These are phyloP conservation scores for Emydocephalus ijimae DNA, from an alignment of 2,113 vertebrate species.

Conservation along the genomic window DNA sequence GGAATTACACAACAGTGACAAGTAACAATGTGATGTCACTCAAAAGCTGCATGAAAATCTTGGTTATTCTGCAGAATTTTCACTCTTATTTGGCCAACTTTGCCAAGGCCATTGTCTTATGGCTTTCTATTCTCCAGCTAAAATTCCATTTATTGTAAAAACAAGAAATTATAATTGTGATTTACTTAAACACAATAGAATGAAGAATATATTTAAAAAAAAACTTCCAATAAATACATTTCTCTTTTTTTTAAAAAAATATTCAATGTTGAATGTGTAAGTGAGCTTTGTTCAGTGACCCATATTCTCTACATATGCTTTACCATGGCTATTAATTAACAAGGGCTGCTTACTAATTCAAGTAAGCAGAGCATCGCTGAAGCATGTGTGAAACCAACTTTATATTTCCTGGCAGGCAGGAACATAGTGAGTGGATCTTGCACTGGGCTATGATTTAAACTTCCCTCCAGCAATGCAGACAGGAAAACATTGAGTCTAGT, in stretches of 20 bases:
- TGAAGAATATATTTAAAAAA: background rate
- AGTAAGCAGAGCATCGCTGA: background rate
- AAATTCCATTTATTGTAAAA: background rate
- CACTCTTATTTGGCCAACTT: background rate
- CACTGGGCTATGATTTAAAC: background rate
- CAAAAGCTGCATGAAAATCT: conserved; percentile 23
- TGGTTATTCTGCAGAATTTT: conserved; percentile 33
- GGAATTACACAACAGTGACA: background rate
- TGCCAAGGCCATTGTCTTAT: conserved; percentile 11
- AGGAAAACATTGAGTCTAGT: background rate
- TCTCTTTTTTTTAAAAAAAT: background rate
- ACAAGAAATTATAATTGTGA: background rate
- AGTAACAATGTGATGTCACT: conserved; percentile 25
- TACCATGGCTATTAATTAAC: background rate
- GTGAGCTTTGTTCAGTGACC: background rate
- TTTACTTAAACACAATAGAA: background rate
- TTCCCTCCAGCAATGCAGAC: background rate
- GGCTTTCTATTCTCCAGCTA: background rate
- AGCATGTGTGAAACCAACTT: background rate
- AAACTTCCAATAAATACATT: background rate
- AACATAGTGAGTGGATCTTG: background rate
- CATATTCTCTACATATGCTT: background rate
- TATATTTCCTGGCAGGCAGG: background rate
- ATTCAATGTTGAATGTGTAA: background rate
- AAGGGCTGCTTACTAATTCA: background rate